These are phyloP conservation scores for Agonopterix subpropinquella DNA, from an alignment of 2,888 invertebrate genomes.

Conservation along the genomic window DNA sequence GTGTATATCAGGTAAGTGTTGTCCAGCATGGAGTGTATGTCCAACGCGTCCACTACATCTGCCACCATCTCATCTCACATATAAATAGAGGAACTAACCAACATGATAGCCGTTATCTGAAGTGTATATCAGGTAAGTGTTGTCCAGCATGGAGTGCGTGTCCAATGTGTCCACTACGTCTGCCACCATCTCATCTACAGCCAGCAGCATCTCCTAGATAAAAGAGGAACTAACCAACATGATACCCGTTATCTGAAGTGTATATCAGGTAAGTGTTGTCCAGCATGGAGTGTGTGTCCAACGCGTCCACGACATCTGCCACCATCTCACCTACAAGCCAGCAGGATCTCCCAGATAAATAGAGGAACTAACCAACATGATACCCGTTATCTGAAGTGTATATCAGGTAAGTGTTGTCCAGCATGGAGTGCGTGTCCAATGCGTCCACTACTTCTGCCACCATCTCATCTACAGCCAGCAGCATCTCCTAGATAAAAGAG, in stretches of 20 bases:
- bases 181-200: constrained; percentile 92
- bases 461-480: constrained; percentile 92
- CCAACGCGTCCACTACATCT: constrained; percentile 75
- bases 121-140: constrained; percentile 89
- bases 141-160: constrained; percentile 69
- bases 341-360: constrained; percentile 83
- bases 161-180: constrained; percentile 77
- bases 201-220: constrained; percentile 83
- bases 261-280: constrained; percentile 88
- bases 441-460: constrained; percentile 78
- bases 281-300: constrained; percentile 72
- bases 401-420: constrained; percentile 87
- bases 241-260: constrained; percentile 94
- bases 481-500: constrained; percentile 81
- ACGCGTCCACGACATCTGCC: constrained; percentile 72
- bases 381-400: constrained; percentile 95
- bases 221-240: constrained; percentile 78
- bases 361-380: constrained; percentile 81
- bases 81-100: constrained; percentile 72
- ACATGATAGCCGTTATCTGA: constrained; percentile 96
- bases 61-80: constrained; percentile 91
- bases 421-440: constrained; percentile 65
- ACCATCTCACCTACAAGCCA: constrained; percentile 77
- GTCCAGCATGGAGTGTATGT: constrained; percentile 70
- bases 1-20: constrained; percentile 90